Base-by-base conservation (phyloP, 1,140 invertebrate species). In the Spodoptera frugiperda region DNA sequence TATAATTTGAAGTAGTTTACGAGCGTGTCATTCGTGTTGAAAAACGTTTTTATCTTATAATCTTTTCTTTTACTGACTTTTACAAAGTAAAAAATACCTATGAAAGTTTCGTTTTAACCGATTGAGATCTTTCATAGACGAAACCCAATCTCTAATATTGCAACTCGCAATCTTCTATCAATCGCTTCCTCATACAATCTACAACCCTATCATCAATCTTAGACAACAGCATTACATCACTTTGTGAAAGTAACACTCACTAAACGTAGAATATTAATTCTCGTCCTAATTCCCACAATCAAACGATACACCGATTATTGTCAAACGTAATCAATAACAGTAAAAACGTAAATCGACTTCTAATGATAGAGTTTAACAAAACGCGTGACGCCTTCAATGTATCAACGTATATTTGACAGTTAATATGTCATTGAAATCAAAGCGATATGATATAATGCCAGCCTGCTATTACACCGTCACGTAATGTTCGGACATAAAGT, bases 341-440 rank as follows among this genome's bases (percentile, higher is more conserved):
- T 74, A 78, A 78, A 80, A 87, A 82, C 55, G 71, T 78, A 85
- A 87, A 89, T 92, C 84, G 82, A 79, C 74, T 82, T 85, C 79
- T 91, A 90, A 92, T 90, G 86, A 89, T 81, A 84, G 59, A 81
- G 79, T 85, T 84, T 87, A 85, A 89, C 87, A 85, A 87, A 86
- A 84, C 84, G 63, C 82, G 84, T 90, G 84, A 84, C 87, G 85
- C 89, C 82, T 88, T 78, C 77, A 82, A 85, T 81, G 80, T 86
- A 82, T 87, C 77, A 84, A 82, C 75, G 75, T 84, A 80, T 77
- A 80, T 79, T 77, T 85, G 85, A 91, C 86, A 87, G 82, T 76
- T 83, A 84, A 93, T 91, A 89, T 85, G 87, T 91, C 89, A 91
- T 90, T 84, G 77, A 82, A 82, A 65, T 81, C 80, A 78, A 83